A percentile compares a stretch with the other conserved stretches of the same genome.
Conservation (phyloP, 2,797 vertebrate genomes). For the Ceryle rudis region DNA sequence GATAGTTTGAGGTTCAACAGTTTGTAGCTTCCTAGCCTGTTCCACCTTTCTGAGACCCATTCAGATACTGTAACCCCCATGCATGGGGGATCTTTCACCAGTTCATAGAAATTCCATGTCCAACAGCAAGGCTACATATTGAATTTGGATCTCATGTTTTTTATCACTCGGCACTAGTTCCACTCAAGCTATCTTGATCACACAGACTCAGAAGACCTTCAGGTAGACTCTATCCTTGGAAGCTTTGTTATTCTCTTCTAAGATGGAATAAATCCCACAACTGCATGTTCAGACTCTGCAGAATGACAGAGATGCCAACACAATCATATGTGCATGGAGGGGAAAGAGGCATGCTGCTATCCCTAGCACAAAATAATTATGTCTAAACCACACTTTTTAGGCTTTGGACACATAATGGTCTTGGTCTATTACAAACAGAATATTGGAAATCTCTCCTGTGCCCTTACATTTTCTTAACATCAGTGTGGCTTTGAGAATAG, state of each 20-base stretch:
- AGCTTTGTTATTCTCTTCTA: not conserved
- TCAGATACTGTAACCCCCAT: not conserved
- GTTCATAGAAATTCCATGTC: not conserved
- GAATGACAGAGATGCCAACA: not conserved
- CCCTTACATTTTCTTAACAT: not conserved
- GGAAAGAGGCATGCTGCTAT: not conserved
- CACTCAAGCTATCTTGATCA: not conserved
- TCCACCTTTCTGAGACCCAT: not conserved
- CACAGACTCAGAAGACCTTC: not conserved
- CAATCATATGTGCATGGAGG: not conserved
- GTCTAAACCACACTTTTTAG: not conserved
- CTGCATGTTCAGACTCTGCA: not conserved
- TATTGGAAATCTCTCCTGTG: not conserved
- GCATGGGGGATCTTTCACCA: not conserved
- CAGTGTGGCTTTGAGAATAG: not conserved
- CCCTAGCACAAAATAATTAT: not conserved
- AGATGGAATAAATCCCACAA: not conserved
- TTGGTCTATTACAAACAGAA: not conserved
- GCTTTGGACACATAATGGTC: accelerated
- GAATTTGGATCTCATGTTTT: not conserved
- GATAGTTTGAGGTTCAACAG: not conserved
- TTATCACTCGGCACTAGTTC: not conserved
- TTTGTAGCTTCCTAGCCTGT: not conserved
- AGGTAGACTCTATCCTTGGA: not conserved
- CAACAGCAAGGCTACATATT: not conserved